Evolutionary conservation across 2,113 vertebrate species (phyloP).

Genomic region (Albula glossodonta): DNA sequence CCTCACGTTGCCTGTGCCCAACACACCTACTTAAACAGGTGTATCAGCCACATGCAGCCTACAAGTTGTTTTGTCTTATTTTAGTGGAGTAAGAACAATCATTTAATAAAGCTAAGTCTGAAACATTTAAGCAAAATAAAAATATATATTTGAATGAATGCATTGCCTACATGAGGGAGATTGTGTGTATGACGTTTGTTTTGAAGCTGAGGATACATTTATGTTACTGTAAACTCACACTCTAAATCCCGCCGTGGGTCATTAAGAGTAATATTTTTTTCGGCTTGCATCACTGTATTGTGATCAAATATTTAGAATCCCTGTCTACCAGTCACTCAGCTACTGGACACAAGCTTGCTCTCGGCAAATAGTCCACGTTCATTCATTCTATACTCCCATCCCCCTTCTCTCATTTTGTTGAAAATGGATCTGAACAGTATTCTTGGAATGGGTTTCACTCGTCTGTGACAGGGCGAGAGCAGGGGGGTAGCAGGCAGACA

Average conservation of each 20-base stretch:
- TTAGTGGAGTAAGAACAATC: not conserved
- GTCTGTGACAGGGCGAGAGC: slow-evolving; percentile 19
- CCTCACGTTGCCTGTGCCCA: not conserved
- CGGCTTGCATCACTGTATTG: not conserved
- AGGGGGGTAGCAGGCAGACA: slow-evolving; percentile 16
- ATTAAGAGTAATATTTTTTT: not conserved
- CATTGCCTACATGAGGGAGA: not conserved
- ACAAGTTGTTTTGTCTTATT: not conserved
- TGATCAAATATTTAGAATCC: slow-evolving; percentile 7
- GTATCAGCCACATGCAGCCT: not conserved
- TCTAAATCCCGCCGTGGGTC: not conserved
- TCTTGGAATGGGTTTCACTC: slow-evolving; percentile 29
- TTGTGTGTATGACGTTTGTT: no score
- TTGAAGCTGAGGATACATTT: no score
- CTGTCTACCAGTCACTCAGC: not conserved
- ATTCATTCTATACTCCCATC: slow-evolving; percentile 9
- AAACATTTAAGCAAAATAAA: not conserved
- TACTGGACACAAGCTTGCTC: not conserved
- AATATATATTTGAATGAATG: not conserved
- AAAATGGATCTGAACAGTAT: slow-evolving; percentile 37
- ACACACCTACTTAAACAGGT: not conserved
- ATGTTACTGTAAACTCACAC: no score
- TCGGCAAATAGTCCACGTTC: not conserved
- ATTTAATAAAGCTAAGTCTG: not conserved
- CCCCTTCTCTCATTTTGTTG: slow-evolving; percentile 15